Base-by-base conservation (phyloP, 1,140 invertebrate species). In the Zaprionus ghesquierei region DNA sequence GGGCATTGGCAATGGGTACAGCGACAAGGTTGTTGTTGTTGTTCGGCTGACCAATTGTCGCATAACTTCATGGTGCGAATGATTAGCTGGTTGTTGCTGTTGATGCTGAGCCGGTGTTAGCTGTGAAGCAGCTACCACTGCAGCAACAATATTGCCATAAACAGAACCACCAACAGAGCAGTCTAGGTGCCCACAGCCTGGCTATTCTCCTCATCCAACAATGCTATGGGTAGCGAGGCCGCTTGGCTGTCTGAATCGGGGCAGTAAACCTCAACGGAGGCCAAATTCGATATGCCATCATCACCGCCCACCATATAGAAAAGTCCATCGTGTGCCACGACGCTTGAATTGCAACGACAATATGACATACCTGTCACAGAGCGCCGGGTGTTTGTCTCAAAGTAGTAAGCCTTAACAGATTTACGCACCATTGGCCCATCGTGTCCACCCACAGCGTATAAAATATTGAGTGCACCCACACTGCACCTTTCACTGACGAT, bases 271-370 rank as follows among this genome's bases (percentile, higher is more conserved):
- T 98, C 98, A 4, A 98, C 97, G 0, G 96, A 97, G 35, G 95
- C 93, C 15, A 98, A 93, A 93, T 98, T 98, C 13, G 96, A 96
- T 29, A 95, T 95, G 53, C 98, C 98, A 93, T 98, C 97, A 92
- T 98, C 97, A 1, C 98, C 98, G 33, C 98, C 98, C 13, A 98
- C 97, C 10, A 98, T 98, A 92, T 98, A 98, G 2, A 99, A 92
- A 6, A 96, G 92, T 25, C 96, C 96, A 84, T 95, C 96, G 87
- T 97, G 94, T 1, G 97, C 95, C 29, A 98, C 95, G 20, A 99
- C 98, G 81, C 98, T 98, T 63, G 98, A 98, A 94, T 99, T 99
- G 84, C 98, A 94, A 35, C 98, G 94, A 93, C 97, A 98, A 54
- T 96, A 94, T 23, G 96, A 95, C 98, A 99, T 99, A 81, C 98